phyloP scores from a whole-genome alignment of 2,888 invertebrate genomes.

The Mongoloraphidia duomilia region DNA sequence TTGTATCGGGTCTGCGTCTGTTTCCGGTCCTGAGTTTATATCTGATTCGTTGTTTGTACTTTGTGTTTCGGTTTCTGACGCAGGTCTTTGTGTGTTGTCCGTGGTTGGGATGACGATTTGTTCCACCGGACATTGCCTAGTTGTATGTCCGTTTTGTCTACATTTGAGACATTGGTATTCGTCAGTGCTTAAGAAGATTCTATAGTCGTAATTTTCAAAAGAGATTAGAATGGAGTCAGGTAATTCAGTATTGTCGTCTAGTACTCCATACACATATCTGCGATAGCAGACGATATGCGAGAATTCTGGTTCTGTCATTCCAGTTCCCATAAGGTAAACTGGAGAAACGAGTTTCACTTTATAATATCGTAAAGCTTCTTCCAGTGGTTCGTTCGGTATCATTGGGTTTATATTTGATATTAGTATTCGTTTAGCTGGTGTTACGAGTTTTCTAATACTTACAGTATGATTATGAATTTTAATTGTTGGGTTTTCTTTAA shows the following conservation, averaged over 20 bases:
- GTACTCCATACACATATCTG: too few species aligned
- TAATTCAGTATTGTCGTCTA: conserved; percentile 10
- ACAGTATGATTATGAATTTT: neutral
- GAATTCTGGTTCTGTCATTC: conserved; percentile 6
- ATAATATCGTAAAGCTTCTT: neutral
- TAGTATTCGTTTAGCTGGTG: conserved; percentile 1
- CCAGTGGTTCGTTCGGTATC: conserved; percentile 3
- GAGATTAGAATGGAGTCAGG: conserved; percentile 10
- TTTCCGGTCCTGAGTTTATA: too few species aligned
- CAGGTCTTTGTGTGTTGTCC: too few species aligned
- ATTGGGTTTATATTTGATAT: neutral
- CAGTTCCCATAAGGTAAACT: conserved; percentile 4
- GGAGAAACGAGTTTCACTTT: conserved; percentile 1
- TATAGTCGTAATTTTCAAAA: conserved; percentile 6
- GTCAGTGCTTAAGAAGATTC: too few species aligned
- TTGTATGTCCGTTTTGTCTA: neutral
- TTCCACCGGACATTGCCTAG: neutral
- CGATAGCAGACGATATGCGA: too few species aligned
- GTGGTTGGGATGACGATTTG: too few species aligned
- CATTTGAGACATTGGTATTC: conserved; percentile 1
- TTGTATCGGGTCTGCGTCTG: too few species aligned
- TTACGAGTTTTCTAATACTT: too few species aligned
- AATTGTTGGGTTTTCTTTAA: conserved; percentile 4
- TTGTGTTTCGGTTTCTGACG: too few species aligned
- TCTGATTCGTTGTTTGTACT: too few species aligned